Evolutionary conservation across 1,140 invertebrate species (phyloP).

Genomic region (Thaumatotibia leucotreta): DNA sequence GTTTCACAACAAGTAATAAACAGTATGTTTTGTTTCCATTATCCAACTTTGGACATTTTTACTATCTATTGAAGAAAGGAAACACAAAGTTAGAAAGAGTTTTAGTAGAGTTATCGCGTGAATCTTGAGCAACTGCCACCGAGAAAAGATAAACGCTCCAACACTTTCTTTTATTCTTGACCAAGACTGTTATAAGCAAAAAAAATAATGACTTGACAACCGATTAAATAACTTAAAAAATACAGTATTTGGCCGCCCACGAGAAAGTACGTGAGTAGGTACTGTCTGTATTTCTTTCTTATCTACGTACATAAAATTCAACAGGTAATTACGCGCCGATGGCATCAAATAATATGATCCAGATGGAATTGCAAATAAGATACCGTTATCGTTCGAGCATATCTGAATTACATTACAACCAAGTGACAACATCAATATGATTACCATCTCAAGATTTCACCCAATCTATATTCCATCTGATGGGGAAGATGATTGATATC

Average conservation of each 20-base stretch:
- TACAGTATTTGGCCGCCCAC: too few species aligned
- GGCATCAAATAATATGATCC: neutral
- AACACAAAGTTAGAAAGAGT: conserved; percentile 21
- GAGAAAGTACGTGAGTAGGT: too few species aligned
- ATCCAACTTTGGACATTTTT: conserved; percentile 47
- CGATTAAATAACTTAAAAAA: neutral
- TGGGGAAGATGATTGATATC: conserved; percentile 1
- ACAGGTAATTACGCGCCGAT: neutral
- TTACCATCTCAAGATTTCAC: conserved; percentile 5
- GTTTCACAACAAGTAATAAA: conserved; percentile 27
- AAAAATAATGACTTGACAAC: neutral
- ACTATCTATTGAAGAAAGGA: conserved; percentile 33
- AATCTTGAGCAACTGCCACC: conserved; percentile 33
- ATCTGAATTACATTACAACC: conserved; percentile 10
- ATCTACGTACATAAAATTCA: neutral
- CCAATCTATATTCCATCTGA: conserved; percentile 2
- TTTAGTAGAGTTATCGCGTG: conserved; percentile 25
- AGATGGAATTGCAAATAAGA: neutral
- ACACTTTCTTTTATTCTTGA: conserved; percentile 24
- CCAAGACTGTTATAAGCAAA: conserved; percentile 17
- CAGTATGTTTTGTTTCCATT: conserved; percentile 29
- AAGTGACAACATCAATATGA: conserved; percentile 10
- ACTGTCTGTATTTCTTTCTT: neutral
- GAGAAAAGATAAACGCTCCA: conserved; percentile 26
- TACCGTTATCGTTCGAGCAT: neutral